Base-by-base conservation (phyloP, 2,888 invertebrate species). In the Drosophila mimetica region DNA sequence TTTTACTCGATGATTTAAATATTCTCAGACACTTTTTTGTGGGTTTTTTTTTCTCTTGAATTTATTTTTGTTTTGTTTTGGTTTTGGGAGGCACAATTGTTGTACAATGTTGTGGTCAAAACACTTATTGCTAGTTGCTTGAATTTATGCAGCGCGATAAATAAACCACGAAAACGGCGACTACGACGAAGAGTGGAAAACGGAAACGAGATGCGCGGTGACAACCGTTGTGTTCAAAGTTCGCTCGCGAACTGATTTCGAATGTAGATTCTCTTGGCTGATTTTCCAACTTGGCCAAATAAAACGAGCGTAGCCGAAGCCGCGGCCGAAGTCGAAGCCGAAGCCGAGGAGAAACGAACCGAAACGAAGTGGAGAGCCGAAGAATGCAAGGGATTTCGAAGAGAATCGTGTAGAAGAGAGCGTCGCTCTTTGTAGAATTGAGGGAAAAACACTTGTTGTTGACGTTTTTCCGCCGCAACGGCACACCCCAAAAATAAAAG, bases 221-320 rank as follows among this genome's bases (percentile, higher is more conserved):
- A 81, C 89, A 90, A 89, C 90, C 90, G 89, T 86, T 86, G 85
- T 87, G 85, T 90, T 90, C 90, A 90, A 91, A 90, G 89, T 90
- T 91, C 89, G 91, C 90, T 90, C 89, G 90, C 90, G 80, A 83
- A 86, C 75, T 81, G 78, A 39, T n/a, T 28, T 39, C 39, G 28
- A 14, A 1, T 44, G 25, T 44, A 42, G 22, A 25, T 42, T 42
- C 42, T 42, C 42, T 42, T 42, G 25, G 14, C 34, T 59, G 58
- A 86, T 82, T 86, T 86, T 70, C 61, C 47, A 74, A 64, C 28
- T 47, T 55, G 39, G 61, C 51, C 50, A 69, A 61, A 75, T 9
- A 48, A 70, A 50, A 71, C 75, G 66, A 78, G 39, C 11, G 8
- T 2, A n/a, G 8, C 41, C 54, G 59, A 59, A 42, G 11, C 25